Evolutionary conservation across 2,113 vertebrate genomes (phyloP).

Genomic region (Chaetodon auriga): DNA sequence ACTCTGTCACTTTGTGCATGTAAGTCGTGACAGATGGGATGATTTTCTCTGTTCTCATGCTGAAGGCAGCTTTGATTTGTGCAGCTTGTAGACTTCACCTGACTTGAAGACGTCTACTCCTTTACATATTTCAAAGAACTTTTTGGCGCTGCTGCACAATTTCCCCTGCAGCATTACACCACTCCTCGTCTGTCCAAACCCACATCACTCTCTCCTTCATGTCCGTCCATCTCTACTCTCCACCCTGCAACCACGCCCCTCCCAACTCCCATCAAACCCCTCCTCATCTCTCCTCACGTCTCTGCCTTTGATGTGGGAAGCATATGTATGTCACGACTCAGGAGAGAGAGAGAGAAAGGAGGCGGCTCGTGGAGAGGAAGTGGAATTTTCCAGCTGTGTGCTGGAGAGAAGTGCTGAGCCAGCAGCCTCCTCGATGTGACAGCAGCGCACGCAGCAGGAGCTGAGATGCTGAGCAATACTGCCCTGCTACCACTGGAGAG

Average conservation of each 20-base stretch:
- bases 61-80: slow-evolving; percentile 5
- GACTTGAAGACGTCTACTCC: background rate
- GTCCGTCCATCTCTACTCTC: slow-evolving; percentile 6
- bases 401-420: slow-evolving; percentile 57
- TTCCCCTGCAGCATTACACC: background rate
- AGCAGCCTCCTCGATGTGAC: slow-evolving; percentile 51
- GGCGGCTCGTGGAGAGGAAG: slow-evolving; percentile 51
- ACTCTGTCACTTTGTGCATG: background rate
- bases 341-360: slow-evolving; percentile 28
- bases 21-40: background rate
- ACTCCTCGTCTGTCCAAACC: slow-evolving; percentile 8
- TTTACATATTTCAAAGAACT: background rate
- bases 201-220: slow-evolving; percentile 13
- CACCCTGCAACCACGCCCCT: background rate
- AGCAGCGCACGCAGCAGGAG: slow-evolving; percentile 37
- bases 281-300: slow-evolving; percentile 9
- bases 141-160: background rate
- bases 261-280: too few relatives aligned
- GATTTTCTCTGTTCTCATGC: background rate
- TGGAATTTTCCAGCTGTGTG: slow-evolving; percentile 72
- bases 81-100: background rate
- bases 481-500: slow-evolving; percentile 32
- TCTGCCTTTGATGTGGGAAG: slow-evolving; percentile 45
- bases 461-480: slow-evolving; percentile 46
- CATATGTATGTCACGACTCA: slow-evolving; percentile 52